phyloP scores from a whole-genome alignment of 2,113 vertebrate genomes.

The Tenebrosternarchus preto region DNA sequence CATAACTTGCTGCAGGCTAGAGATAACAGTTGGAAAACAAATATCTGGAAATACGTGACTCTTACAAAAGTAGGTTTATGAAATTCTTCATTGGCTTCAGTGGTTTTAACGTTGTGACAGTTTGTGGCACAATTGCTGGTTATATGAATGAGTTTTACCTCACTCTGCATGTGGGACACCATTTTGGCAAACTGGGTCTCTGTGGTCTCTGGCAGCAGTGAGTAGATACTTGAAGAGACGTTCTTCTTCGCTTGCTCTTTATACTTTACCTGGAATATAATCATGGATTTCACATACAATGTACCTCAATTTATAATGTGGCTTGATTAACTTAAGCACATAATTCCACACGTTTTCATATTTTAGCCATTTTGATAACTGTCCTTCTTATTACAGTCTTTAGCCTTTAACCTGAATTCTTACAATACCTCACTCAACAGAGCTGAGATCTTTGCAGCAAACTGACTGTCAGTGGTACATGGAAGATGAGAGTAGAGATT shows the following conservation, averaged over 20 bases:
- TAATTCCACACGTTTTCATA: no score
- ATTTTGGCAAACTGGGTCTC: conserved; percentile 84
- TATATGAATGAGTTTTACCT: conserved; percentile 73
- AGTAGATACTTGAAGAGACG: conserved; percentile 82
- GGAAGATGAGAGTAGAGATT: conserved; percentile 70
- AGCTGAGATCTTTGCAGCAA: conserved; percentile 64
- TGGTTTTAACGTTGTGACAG: no score
- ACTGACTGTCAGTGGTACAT: conserved; percentile 66
- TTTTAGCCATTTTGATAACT: no score
- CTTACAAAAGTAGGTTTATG: no score
- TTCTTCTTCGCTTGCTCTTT: conserved; percentile 79
- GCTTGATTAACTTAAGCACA: no score
- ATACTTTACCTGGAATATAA: conserved; percentile 78
- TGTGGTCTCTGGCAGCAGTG: conserved; percentile 85
- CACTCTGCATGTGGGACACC: conserved; percentile 84
- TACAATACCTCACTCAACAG: conserved; percentile 67
- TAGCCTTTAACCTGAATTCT: background rate
- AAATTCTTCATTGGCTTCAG: no score
- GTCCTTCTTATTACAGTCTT: background rate
- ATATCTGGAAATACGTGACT: no score
- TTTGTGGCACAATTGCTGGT: background rate
- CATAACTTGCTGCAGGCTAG: no score
- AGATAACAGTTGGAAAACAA: no score
- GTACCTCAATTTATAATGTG: no score
- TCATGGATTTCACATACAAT: no score